Evolutionary conservation across 2,888 invertebrate species (phyloP).

Genomic region (Tetropium fuscum): DNA sequence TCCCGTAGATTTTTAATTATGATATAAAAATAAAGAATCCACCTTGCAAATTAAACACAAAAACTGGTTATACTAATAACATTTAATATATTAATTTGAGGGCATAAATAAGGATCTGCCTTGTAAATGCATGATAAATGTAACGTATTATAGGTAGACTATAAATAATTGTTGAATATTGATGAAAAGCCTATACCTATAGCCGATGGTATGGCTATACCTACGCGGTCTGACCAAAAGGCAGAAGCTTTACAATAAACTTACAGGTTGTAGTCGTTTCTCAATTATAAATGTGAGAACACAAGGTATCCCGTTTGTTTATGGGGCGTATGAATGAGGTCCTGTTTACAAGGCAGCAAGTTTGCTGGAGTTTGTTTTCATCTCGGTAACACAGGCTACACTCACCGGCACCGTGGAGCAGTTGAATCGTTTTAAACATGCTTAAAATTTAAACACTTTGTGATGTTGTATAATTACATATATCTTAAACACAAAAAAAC

Average conservation of each 20-base stretch:
- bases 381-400: background rate
- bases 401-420: no score
- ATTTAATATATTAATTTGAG: conserved; percentile 43
- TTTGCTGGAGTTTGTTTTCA: conserved; percentile 11
- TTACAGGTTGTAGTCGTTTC: conserved; percentile 61
- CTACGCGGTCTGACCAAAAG: conserved; percentile 52
- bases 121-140: conserved; percentile 46
- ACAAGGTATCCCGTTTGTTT: conserved; percentile 55
- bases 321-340: conserved; percentile 44
- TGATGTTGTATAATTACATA: no score
- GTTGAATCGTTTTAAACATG: no score
- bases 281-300: conserved; percentile 63
- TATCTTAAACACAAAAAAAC: no score
- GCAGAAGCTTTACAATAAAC: conserved; percentile 62
- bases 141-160: conserved; percentile 48
- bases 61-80: conserved; percentile 38
- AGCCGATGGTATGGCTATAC: conserved; percentile 29
- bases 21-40: conserved; percentile 28
- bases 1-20: conserved; percentile 31
- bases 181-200: conserved; percentile 51
- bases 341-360: conserved; percentile 49
- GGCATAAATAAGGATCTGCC: conserved; percentile 33
- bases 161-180: conserved; percentile 58
- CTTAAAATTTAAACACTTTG: no score
- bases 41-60: conserved; percentile 23